Evolutionary conservation across 2,113 vertebrate genomes (phyloP).

Genomic region (Hucho hucho): DNA sequence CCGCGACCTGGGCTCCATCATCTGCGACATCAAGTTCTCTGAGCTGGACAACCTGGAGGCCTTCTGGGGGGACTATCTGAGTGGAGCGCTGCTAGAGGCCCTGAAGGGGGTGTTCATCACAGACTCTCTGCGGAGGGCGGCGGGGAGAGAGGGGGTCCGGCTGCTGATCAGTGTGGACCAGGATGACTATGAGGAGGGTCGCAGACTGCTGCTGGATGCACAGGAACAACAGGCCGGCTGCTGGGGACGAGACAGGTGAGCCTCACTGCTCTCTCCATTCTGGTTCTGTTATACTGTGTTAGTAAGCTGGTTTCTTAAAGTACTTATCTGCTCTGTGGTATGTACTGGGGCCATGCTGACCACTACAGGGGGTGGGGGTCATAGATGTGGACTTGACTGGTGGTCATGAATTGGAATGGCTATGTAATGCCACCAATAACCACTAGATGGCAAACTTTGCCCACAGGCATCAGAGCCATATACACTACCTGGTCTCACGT

Average conservation of each 20-base stretch:
- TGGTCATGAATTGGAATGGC: constrained; percentile 1
- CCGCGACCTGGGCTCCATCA: constrained; percentile 85
- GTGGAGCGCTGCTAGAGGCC: constrained; percentile 85
- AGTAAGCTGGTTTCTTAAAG: not conserved
- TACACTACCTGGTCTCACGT: not conserved
- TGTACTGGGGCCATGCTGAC: too few relatives aligned
- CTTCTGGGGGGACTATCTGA: constrained; percentile 91
- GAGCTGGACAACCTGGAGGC: constrained; percentile 88
- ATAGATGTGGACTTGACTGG: too few relatives aligned
- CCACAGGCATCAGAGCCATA: constrained; percentile 22
- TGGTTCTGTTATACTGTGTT: not conserved
- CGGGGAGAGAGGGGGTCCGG: constrained; percentile 82
- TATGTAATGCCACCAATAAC: constrained; percentile 36
- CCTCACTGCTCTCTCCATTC: not conserved
- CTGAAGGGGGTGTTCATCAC: constrained; percentile 90
- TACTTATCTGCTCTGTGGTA: too few relatives aligned
- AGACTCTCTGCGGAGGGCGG: constrained; percentile 82
- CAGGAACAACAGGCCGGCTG: constrained; percentile 10
- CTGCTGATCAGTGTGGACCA: constrained; percentile 90
- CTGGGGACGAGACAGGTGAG: constrained; percentile 19
- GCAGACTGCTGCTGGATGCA: constrained; percentile 70
- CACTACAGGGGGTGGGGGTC: too few relatives aligned
- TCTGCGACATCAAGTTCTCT: constrained; percentile 92
- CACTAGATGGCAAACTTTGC: constrained; percentile 65
- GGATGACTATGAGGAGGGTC: constrained; percentile 87